phyloP scores from a whole-genome alignment of 2,797 vertebrate genomes.

The Dromococcyx pavoninus region DNA sequence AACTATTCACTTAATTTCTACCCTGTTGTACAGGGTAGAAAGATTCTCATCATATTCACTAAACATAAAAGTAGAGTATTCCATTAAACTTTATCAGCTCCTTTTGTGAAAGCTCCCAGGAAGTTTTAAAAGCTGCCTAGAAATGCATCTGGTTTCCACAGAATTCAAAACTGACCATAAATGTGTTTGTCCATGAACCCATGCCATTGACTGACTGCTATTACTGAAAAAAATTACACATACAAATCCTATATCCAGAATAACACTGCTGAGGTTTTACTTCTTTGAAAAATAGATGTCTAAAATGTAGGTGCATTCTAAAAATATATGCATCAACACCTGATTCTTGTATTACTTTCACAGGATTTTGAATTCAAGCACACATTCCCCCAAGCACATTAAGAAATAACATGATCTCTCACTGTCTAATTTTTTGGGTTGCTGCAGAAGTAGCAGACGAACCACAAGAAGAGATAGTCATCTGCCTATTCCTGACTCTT shows the following conservation, averaged over 20 bases:
- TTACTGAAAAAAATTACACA: background rate
- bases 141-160: background rate
- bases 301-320: background rate
- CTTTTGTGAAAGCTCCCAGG: conserved; percentile 35
- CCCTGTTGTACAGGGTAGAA: background rate
- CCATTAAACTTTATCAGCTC: conserved; percentile 57
- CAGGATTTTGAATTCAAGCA: background rate
- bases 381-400: background rate
- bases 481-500: background rate
- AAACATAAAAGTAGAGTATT: conserved; percentile 32
- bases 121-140: conserved; percentile 44
- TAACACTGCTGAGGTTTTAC: background rate
- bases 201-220: background rate
- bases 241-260: background rate
- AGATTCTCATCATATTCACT: conserved; percentile 4
- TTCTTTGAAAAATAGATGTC: background rate
- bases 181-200: background rate
- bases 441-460: background rate
- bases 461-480: background rate
- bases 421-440: background rate
- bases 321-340: background rate
- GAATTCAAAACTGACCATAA: conserved; percentile 23
- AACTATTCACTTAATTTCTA: conserved; percentile 50
- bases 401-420: background rate
- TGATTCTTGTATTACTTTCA: background rate